Evolutionary conservation across 2,113 vertebrate species (phyloP).

Genomic region (Pterocles orientalis): DNA sequence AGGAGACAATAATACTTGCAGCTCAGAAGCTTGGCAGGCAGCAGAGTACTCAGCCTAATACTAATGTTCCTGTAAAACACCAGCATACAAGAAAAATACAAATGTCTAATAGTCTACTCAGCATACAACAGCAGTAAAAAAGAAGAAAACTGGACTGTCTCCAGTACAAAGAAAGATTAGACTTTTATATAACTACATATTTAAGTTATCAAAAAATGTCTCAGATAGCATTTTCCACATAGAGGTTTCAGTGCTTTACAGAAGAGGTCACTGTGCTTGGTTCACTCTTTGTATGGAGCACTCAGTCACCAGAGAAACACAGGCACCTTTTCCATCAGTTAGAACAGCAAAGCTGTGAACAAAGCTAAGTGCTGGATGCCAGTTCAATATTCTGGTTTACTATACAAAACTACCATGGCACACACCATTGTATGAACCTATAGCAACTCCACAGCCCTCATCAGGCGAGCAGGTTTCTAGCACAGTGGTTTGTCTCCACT

Average conservation of each 20-base stretch:
- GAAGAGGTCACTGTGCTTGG: neutral
- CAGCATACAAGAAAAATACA: neutral
- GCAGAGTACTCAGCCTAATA: slow-evolving; percentile 1
- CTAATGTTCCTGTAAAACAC: slow-evolving; percentile 34
- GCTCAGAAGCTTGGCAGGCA: neutral
- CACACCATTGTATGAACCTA: neutral
- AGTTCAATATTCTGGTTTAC: neutral
- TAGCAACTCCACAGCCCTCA: neutral
- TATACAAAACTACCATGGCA: neutral
- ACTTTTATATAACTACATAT: neutral
- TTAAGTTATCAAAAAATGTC: neutral
- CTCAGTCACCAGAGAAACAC: neutral
- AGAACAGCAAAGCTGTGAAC: neutral
- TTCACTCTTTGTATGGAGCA: neutral
- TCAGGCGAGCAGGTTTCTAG: rapidly evolving
- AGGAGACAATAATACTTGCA: neutral
- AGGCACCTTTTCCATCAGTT: neutral
- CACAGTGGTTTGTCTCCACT: neutral
- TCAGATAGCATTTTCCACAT: neutral
- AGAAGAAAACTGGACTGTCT: neutral
- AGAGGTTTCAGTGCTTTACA: neutral
- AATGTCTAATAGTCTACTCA: slow-evolving; percentile 25
- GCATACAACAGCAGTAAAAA: neutral
- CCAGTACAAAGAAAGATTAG: neutral
- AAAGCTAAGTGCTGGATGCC: rapidly evolving